These are phyloP conservation scores for Phenganax stokvisi DNA, from an alignment of 92 coral and sea anemone genomes.

Conservation along the genomic window DNA sequence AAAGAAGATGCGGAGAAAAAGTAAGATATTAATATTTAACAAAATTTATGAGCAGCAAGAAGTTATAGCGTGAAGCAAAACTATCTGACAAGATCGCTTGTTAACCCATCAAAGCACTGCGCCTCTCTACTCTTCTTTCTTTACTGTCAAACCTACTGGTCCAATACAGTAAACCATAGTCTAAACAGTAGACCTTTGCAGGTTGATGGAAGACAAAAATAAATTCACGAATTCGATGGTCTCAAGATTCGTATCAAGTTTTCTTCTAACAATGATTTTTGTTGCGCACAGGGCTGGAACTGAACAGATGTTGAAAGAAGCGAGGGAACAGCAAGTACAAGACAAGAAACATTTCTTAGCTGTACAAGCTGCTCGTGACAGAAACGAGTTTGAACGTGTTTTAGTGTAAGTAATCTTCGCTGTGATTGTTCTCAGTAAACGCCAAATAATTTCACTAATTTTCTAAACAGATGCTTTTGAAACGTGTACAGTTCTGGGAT, in stretches of 20 bases:
- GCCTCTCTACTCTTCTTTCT: neutral
- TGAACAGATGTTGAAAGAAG: conserved; percentile 77
- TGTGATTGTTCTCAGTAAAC: neutral
- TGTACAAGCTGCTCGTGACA: conserved; percentile 94
- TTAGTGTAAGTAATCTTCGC: conserved; percentile 59
- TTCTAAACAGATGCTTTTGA: too few species aligned
- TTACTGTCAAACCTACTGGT: too few species aligned
- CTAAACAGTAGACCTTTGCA: too few species aligned
- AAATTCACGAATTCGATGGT: too few species aligned
- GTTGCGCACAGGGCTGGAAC: conserved; percentile 59
- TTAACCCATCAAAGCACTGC: neutral
- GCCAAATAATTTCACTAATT: neutral
- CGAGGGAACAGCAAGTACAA: conserved; percentile 82
- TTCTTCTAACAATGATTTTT: neutral
- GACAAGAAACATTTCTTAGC: conserved; percentile 94
- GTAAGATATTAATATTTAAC: conserved; percentile 41
- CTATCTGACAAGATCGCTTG: neutral
- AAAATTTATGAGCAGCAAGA: neutral
- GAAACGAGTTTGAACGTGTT: conserved; percentile 94
- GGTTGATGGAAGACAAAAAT: too few species aligned
- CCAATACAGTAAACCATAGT: too few species aligned
- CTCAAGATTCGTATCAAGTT: neutral
- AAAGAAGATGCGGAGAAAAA: conserved; percentile 86
- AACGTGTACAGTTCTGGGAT: too few species aligned
- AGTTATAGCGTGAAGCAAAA: neutral